phyloP scores from a whole-genome alignment of 1,140 invertebrate species.

The Drosophila repleta region DNA sequence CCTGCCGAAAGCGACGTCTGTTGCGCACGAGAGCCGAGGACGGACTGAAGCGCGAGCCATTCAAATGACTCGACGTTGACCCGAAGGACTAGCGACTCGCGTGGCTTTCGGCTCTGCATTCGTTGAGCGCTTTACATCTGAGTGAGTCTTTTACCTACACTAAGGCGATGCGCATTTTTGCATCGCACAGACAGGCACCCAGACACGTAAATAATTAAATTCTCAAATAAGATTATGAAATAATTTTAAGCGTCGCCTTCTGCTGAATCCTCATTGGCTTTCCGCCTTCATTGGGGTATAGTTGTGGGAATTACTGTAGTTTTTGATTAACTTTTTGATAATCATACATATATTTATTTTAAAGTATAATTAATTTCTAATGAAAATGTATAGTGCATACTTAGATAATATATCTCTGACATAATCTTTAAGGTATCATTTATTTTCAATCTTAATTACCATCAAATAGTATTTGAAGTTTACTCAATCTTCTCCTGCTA shows the following conservation, averaged over 20 bases:
- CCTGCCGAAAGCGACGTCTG: slow-evolving; percentile 51
- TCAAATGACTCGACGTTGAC: slow-evolving; percentile 23
- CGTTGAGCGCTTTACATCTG: slow-evolving; percentile 33
- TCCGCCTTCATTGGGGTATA: not conserved
- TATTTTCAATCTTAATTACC: too few species aligned
- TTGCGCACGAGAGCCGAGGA: slow-evolving; percentile 74
- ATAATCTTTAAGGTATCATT: too few species aligned
- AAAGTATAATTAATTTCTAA: too few species aligned
- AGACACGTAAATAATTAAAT: slow-evolving; percentile 1
- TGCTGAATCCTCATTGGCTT: not conserved
- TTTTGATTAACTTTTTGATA: too few species aligned
- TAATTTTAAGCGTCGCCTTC: too few species aligned
- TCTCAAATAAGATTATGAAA: not conserved
- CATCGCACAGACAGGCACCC: not conserved
- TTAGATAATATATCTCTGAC: too few species aligned
- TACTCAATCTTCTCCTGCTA: too few species aligned
- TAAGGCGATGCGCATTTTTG: not conserved
- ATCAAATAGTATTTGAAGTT: too few species aligned
- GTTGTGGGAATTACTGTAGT: not conserved
- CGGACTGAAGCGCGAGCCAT: slow-evolving; percentile 55
- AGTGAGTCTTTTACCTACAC: slow-evolving; percentile 37
- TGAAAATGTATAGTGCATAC: too few species aligned
- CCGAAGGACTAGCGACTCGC: slow-evolving; percentile 38
- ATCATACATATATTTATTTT: too few species aligned
- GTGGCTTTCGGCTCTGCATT: slow-evolving; percentile 33